Conservation (phyloP, 2,797 vertebrate species). For the Phaenicophaeus curvirostris region DNA sequence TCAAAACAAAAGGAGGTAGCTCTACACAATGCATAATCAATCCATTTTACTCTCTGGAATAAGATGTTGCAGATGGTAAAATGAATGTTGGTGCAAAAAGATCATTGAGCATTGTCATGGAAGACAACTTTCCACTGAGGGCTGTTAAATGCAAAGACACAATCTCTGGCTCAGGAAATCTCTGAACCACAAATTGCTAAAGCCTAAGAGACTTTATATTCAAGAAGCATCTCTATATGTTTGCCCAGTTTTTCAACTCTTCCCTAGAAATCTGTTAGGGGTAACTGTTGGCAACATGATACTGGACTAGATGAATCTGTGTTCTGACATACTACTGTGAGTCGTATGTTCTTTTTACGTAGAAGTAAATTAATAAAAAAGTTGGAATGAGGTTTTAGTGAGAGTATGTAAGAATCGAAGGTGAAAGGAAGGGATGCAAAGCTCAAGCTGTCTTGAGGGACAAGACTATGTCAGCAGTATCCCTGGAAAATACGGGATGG, state of each 20-base stretch:
- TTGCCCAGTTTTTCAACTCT: background rate
- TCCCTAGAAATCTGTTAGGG: constrained; percentile 5
- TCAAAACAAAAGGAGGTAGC: background rate
- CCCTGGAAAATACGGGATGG: background rate
- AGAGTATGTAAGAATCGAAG: background rate
- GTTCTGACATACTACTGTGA: background rate
- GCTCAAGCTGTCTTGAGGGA: background rate
- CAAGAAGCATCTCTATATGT: constrained; percentile 6
- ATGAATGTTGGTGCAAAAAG: constrained; percentile 6
- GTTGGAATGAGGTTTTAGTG: background rate
- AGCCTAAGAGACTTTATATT: constrained; percentile 13
- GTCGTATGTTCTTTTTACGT: background rate
- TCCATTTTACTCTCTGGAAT: background rate
- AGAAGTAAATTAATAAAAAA: background rate
- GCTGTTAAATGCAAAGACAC: background rate
- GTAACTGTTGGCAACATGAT: background rate
- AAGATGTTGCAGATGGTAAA: background rate
- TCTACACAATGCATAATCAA: background rate
- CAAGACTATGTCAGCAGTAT: background rate
- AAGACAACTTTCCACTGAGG: background rate
- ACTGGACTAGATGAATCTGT: background rate
- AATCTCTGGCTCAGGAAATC: constrained; percentile 1
- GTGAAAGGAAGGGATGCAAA: background rate
- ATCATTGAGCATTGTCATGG: background rate
- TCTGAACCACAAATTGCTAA: constrained; percentile 15